Percentiles rank a stretch among this genome's conserved stretches.
These are phyloP conservation scores for Drosophila varians DNA, from an alignment of 1,140 invertebrate genomes.

Conservation along the genomic window DNA sequence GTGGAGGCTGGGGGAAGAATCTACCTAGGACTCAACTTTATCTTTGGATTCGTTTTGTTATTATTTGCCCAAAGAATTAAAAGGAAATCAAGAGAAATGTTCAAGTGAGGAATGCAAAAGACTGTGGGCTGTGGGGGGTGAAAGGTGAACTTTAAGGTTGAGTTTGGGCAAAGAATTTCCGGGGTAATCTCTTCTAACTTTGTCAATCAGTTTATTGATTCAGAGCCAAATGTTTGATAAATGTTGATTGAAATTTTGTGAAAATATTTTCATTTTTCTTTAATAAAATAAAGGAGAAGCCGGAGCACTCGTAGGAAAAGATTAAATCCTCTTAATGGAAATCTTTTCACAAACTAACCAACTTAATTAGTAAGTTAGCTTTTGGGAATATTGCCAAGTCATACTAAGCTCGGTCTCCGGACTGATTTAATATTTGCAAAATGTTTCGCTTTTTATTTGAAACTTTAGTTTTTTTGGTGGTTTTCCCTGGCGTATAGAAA, in stretches of 20 bases:
- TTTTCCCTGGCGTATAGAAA: conserved; percentile 24
- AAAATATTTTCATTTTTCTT: background rate
- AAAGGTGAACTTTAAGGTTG: conserved; percentile 11
- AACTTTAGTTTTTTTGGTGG: conserved; percentile 6
- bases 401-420: conserved; percentile 7
- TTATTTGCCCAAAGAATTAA: conserved; percentile 56
- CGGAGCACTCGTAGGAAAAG: background rate
- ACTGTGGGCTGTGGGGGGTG: background rate
- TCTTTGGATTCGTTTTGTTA: conserved; percentile 37
- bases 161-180: conserved; percentile 11
- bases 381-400: conserved; percentile 14
- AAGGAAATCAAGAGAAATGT: conserved; percentile 42
- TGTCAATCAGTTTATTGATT: conserved; percentile 15
- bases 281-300: background rate
- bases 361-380: conserved; percentile 28
- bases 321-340: background rate
- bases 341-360: conserved; percentile 13
- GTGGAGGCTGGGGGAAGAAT: background rate
- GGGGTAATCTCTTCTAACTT: background rate
- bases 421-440: conserved; percentile 45
- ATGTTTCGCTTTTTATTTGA: conserved; percentile 20
- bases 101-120: background rate
- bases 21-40: conserved; percentile 43
- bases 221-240: background rate
- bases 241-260: background rate